These are phyloP conservation scores for Omphaloscelis lunosa DNA, from an alignment of 2,888 invertebrate genomes.

Conservation along the genomic window DNA sequence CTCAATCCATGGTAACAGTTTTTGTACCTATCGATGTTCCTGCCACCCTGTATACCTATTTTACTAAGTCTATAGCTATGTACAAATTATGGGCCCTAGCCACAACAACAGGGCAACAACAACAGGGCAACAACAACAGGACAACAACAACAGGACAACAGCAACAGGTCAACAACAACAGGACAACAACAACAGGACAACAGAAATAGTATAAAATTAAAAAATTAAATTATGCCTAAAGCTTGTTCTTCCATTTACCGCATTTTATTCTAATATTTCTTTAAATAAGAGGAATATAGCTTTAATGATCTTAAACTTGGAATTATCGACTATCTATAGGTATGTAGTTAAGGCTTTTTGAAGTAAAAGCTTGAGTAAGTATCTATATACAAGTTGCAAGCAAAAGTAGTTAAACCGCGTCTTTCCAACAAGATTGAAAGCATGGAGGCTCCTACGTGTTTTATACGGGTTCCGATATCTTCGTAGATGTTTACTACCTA, in stretches of 20 bases:
- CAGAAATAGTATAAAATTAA: too few species aligned
- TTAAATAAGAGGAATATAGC: neutral
- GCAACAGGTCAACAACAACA: neutral
- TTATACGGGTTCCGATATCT: constrained; percentile 32
- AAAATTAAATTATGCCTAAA: neutral
- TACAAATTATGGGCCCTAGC: neutral
- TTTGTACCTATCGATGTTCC: too few species aligned
- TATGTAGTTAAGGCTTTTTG: neutral
- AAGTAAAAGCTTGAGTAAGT: neutral
- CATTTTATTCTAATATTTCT: neutral
- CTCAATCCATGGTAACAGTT: too few species aligned
- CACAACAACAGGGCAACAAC: neutral
- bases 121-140: neutral
- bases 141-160: neutral
- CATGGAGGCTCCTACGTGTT: constrained; percentile 12
- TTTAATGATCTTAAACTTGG: neutral
- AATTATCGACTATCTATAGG: neutral
- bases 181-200: neutral
- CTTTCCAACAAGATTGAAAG: constrained; percentile 29
- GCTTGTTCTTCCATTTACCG: neutral
- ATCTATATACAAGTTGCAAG: neutral
- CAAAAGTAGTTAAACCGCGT: constrained; percentile 28
- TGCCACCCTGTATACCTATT: neutral
- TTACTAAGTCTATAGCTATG: neutral
- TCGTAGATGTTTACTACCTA: constrained; percentile 34